Base-by-base conservation (phyloP, 2,113 vertebrate species). In the Fukomys damarensis region DNA sequence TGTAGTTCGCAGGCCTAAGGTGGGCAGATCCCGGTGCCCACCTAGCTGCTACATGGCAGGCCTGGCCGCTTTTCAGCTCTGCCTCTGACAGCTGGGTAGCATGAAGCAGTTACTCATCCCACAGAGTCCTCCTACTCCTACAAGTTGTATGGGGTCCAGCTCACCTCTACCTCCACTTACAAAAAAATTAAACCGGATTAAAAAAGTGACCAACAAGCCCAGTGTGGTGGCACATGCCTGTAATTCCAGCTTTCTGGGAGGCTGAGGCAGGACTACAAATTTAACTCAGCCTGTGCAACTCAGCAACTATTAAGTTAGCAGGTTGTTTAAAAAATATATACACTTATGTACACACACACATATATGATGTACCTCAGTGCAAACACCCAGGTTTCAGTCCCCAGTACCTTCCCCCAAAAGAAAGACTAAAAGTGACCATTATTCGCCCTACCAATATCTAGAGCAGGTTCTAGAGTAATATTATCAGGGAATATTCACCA, bases 401-500 rank as follows among this genome's bases (percentile, higher is more conserved):
- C 7, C 46, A 77, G 26, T 52, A 46, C 46, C 46, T 30, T 52
- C 76, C 54, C 35, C 24, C 22, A 11, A 58, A 86, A 79, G 88
- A 88, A 90, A 43, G 35, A 88, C 56, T 35, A 83, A 63, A 58
- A 76, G 58, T 74, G 65, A 61, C 52, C 22, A 70, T 68, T 65
- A 68, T 82, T 43, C 35, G 8, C 4, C 12, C 22, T 77, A 43
- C 85, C 77, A 88, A 88, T 90, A n/a, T 54, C 76, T 10, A 76
- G 41, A 95, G 49, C n/a, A 59, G 20, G 12, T 38, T 58, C 46
- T 49, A 77, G 10, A 88, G 93, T 84, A 80, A n/a, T 63, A 38
- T 59, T 26, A 80, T 82, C 26, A 91, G 77, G 91, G 82, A 93
- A 56, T 88, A 92, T 66, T 93, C 49, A 92, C 41, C 26, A 49